Conservation (phyloP, 1,140 invertebrate genomes). For the Coenobita brevimanus region DNA sequence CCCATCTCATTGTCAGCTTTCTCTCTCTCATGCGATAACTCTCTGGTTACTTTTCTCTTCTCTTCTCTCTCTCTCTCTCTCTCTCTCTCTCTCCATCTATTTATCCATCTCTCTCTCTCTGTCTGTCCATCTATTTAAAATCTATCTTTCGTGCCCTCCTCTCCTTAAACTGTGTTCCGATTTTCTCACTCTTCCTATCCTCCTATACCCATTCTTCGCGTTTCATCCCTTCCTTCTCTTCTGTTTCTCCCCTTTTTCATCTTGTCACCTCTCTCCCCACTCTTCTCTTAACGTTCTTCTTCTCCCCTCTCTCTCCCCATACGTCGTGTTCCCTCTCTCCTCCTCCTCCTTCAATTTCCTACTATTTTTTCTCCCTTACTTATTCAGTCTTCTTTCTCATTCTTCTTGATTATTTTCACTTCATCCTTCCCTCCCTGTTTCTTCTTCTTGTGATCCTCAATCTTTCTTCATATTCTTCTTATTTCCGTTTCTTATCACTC, state of each 20-base stretch:
- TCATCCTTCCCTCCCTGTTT: neutral
- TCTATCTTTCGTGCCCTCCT: neutral
- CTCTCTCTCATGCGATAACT: too few species aligned
- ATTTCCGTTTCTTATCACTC: neutral
- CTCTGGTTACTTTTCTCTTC: neutral
- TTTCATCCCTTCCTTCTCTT: conserved; percentile 38
- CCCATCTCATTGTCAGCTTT: too few species aligned
- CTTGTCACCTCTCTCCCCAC: neutral
- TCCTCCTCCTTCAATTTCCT: neutral
- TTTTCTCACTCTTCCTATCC: neutral
- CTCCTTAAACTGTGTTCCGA: neutral
- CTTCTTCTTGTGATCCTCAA: neutral
- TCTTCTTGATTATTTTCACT: neutral
- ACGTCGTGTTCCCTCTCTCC: neutral
- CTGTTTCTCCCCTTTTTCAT: neutral
- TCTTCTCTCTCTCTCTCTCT: neutral
- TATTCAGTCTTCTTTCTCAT: neutral
- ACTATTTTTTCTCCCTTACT: neutral
- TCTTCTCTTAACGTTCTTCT: neutral
- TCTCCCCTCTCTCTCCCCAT: neutral
- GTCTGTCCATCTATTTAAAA: neutral
- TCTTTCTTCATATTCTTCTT: neutral
- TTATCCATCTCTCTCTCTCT: neutral
- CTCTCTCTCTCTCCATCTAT: neutral
- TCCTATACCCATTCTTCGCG: conserved; percentile 8